Base-by-base conservation (phyloP, 92 coral and sea anemone species). In the Epizoanthus stellaris region DNA sequence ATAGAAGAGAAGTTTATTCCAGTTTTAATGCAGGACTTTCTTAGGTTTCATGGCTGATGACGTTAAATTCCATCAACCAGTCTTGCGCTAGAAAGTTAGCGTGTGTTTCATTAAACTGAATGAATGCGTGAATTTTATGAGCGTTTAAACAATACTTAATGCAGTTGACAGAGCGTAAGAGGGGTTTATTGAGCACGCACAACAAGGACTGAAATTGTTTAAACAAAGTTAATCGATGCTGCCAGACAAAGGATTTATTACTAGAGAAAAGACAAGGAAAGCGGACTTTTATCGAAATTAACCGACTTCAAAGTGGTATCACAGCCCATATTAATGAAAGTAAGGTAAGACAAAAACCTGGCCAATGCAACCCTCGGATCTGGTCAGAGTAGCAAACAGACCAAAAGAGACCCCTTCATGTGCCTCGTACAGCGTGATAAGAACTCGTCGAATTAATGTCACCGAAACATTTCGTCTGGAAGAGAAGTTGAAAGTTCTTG, bases 361-460 rank as follows among this genome's bases (percentile, higher is more conserved):
- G 13, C 72, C 57, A 81, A 82, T 73, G 49, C 56, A 40, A 19
- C 80, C 76, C 45, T 67, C 52, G 36, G 67, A 58, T 60, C 73
- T 61, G 36, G 36, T 30, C 36, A 0, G 34, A 30, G 34, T 30
- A 13, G 13, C 71, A 40, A 40, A n/a, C n/a, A 62, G 61, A 5
- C 34, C 74, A 19, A 63, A 87, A 64, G 92, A 88, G 53, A 70
- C 70, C 16, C 84, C 73, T 1, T 80, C 91, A 0, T 25, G 80
- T n/a, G 90, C 52, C 69, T 91, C 86, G 61, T 71, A 88, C 14
- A 80, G 80, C 11, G 45, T 91, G 59, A 86, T 91, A 2, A 85
- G 58, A 64, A 88, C 92, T 3, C 92, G 91, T 12, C 92, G 91
- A 25, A 52, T 84, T 42, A 91, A 91, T 43, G 83, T 86, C 59